phyloP scores from a whole-genome alignment of 1,140 invertebrate species.

The Calephelis virginiensis region DNA sequence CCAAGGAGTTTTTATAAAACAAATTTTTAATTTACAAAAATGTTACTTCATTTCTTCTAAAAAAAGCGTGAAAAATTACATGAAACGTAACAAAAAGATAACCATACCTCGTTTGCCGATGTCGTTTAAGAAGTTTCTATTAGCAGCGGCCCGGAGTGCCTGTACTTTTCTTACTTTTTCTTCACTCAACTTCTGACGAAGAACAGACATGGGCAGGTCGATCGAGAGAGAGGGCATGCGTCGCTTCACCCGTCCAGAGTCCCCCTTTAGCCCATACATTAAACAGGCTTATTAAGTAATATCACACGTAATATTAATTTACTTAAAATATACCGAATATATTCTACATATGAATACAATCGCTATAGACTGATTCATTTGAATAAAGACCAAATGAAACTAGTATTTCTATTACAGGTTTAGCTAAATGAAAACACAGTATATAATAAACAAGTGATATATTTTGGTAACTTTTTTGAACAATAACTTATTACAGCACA shows the following conservation, averaged over 20 bases:
- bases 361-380: background rate
- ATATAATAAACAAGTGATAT: background rate
- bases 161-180: constrained; percentile 61
- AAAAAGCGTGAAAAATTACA: background rate
- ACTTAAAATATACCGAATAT: background rate
- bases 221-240: constrained; percentile 85
- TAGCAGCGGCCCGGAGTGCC: constrained; percentile 53
- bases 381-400: background rate
- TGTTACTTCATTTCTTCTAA: too few species aligned
- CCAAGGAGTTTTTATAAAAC: too few species aligned
- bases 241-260: constrained; percentile 65
- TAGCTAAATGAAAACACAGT: background rate
- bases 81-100: background rate
- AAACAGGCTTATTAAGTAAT: constrained; percentile 6
- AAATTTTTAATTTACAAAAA: too few species aligned
- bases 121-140: constrained; percentile 64
- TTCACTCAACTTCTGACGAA: constrained; percentile 82
- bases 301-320: background rate
- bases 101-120: constrained; percentile 66
- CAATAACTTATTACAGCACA: constrained; percentile 1
- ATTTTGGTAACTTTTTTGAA: background rate
- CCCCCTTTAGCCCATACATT: constrained; percentile 45
- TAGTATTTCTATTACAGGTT: background rate
- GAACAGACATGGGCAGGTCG: constrained; percentile 86
- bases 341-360: too few species aligned